phyloP scores from a whole-genome alignment of 2,888 invertebrate genomes.

The Mesorhabditis spiculigera region DNA sequence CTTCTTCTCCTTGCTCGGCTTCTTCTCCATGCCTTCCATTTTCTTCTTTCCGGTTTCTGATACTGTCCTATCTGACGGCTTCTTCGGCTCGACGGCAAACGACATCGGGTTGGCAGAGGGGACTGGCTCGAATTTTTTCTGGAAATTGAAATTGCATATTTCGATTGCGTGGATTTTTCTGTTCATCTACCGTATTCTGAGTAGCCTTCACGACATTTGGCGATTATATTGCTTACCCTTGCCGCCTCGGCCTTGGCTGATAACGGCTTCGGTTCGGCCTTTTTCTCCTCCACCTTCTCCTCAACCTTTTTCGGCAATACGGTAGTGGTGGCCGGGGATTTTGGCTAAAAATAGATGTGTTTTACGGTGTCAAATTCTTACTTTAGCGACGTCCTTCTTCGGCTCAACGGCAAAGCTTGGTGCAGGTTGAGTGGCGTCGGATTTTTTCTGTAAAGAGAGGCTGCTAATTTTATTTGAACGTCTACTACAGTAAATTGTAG shows the following conservation, averaged over 20 bases:
- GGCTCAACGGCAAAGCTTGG: slow-evolving; percentile 4
- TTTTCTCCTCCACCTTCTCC: background rate
- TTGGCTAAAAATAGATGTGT: background rate
- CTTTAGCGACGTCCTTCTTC: background rate
- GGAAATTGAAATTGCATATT: background rate
- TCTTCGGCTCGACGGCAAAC: slow-evolving; percentile 4
- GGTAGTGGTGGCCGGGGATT: background rate
- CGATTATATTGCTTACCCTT: background rate
- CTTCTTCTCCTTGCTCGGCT: background rate
- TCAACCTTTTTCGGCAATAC: background rate
- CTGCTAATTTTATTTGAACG: too few relatives aligned
- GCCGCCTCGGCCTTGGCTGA: slow-evolving; percentile 3
- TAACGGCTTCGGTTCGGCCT: background rate
- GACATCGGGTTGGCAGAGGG: background rate
- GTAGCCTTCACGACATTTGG: background rate
- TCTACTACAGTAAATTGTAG: too few relatives aligned
- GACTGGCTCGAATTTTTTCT: background rate
- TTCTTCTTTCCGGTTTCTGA: background rate
- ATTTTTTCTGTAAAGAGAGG: slow-evolving; percentile 5
- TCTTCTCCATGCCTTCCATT: background rate
- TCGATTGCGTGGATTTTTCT: too few relatives aligned
- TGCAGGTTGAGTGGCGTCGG: background rate
- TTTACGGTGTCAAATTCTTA: background rate
- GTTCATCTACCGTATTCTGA: background rate
- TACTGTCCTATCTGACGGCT: background rate